phyloP scores from a whole-genome alignment of 2,113 vertebrate genomes.

The Psilopsiagon aurifrons region DNA sequence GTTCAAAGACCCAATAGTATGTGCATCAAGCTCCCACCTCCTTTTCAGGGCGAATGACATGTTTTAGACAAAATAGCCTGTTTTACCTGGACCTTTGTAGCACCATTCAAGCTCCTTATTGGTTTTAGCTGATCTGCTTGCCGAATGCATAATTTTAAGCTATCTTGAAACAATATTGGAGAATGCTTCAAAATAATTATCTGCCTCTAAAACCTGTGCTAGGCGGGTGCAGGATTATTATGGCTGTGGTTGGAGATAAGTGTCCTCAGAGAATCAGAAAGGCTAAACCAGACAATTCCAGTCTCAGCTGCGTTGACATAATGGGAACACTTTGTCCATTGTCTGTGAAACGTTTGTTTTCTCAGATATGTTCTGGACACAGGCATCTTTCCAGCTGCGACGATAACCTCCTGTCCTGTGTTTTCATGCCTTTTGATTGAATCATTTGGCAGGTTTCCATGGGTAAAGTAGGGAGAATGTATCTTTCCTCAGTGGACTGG shows the following conservation, averaged over 20 bases:
- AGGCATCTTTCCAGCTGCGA: constrained; percentile 12
- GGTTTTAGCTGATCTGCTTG: background rate
- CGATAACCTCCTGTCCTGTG: background rate
- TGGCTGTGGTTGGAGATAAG: constrained; percentile 54
- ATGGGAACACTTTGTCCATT: constrained; percentile 47
- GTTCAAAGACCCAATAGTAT: background rate
- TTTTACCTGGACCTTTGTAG: background rate
- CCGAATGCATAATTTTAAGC: background rate
- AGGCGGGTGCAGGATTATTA: background rate
- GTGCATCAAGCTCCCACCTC: background rate
- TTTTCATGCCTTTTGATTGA: background rate
- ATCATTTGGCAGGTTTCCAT: background rate
- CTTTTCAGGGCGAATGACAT: background rate
- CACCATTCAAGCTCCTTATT: background rate
- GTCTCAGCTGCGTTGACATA: background rate
- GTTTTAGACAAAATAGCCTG: background rate
- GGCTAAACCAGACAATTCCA: constrained; percentile 19
- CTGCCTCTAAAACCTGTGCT: background rate
- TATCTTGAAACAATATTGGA: background rate
- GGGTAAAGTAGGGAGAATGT: background rate
- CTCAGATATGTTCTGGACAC: constrained; percentile 30
- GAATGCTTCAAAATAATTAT: constrained; percentile 20
- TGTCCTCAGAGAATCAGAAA: background rate
- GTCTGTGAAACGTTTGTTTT: constrained; percentile 25
- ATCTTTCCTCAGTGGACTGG: background rate